Conservation (phyloP, 2,113 vertebrate genomes). For the Centropristis striata region DNA sequence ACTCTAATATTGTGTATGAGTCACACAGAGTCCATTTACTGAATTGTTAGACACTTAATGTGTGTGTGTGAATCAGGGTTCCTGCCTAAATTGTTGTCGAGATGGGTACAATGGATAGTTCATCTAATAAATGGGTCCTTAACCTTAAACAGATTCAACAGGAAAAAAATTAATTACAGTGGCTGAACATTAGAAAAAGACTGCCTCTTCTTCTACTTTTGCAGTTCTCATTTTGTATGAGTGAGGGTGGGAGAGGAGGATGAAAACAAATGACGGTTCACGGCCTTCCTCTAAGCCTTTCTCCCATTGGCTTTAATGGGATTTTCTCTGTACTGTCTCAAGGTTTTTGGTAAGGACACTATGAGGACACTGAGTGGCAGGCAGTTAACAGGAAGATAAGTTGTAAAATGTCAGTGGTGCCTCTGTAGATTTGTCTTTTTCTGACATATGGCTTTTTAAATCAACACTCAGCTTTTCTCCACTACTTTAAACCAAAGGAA, state of each 20-base stretch:
- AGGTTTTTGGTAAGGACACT: constrained; percentile 39
- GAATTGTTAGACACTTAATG: background rate
- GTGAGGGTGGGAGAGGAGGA: background rate
- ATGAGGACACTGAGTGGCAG: constrained; percentile 46
- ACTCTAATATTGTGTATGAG: too few relatives aligned
- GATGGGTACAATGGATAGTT: background rate
- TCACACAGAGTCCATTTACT: background rate
- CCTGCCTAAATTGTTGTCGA: background rate
- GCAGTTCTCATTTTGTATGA: constrained; percentile 6
- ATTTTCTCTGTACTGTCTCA: constrained; percentile 52
- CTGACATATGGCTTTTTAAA: constrained; percentile 11
- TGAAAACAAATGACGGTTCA: constrained; percentile 43
- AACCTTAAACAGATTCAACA: background rate
- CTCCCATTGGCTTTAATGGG: constrained; percentile 40
- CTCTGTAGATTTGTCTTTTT: constrained; percentile 6
- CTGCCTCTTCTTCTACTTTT: background rate
- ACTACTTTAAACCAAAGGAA: background rate
- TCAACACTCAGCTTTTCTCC: constrained; percentile 5
- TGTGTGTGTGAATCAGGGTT: background rate
- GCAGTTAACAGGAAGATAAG: constrained; percentile 33
- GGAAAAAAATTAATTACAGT: background rate
- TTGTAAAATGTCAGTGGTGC: constrained; percentile 37
- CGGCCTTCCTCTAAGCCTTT: constrained; percentile 35
- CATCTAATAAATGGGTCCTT: background rate
- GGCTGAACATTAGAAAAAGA: background rate